Evolutionary conservation across 2,113 vertebrate species (phyloP).

Genomic region (Embiotoca jacksoni): DNA sequence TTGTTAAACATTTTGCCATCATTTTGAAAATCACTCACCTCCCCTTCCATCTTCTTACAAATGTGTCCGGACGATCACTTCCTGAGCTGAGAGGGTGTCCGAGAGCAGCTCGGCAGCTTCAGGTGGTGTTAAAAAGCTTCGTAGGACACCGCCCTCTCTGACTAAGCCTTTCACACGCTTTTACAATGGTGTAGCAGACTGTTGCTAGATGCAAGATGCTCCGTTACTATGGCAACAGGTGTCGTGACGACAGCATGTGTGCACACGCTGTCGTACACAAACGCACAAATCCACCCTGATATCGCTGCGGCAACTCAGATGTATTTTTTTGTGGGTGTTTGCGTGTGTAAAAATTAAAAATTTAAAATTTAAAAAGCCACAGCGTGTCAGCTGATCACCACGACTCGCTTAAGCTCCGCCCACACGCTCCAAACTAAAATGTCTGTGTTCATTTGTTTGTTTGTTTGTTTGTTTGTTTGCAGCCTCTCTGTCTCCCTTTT

Average conservation of each 20-base stretch:
- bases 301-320: not conserved
- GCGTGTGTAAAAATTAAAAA: no score
- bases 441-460: not conserved
- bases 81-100: no score
- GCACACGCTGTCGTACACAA: not conserved
- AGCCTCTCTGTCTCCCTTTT: not conserved
- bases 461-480: not conserved
- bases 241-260: not conserved
- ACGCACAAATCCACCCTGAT: constrained; percentile 2
- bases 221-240: constrained; percentile 43
- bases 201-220: constrained; percentile 28
- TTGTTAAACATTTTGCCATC: no score
- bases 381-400: no score
- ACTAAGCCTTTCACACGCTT: not conserved
- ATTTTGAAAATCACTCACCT: constrained; percentile 61
- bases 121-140: constrained; percentile 15
- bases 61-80: no score
- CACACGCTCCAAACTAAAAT: not conserved
- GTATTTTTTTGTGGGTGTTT: not conserved
- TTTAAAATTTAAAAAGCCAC: no score
- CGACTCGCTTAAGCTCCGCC: no score
- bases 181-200: not conserved
- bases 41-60: constrained; percentile 73
- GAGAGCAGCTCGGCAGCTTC: constrained; percentile 17
- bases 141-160: constrained; percentile 39